Evolutionary conservation across 37 sponge, comb jelly and placozoan genomes (phyloP), one percentile per base, ranked within the genome.

Genomic region (Geodia barretti): DNA sequence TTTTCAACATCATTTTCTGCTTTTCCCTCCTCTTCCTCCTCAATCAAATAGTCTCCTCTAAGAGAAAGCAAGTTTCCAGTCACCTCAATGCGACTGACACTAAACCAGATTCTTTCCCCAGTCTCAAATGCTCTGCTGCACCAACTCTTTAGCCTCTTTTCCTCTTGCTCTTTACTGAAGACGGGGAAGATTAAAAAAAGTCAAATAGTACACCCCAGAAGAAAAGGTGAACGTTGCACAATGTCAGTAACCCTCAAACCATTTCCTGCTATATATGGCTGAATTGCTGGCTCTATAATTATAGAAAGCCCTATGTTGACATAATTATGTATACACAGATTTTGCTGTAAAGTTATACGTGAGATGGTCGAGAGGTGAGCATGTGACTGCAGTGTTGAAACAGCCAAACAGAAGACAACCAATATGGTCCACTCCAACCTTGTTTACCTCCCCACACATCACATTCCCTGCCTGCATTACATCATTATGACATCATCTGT

Each of bases 401-500:
- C 88, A 92, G 80, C 79, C 68, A 37, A 79, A 80, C 35, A 92
- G 75, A 32, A 92, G 42, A 62, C 92, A 92, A 19, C 85, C 88
- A 0, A 92, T 40, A 40, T 84, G 84, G 40, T 69, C 82, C 2
- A n/a, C 74, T 24, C 81, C 81, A 0, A 92, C 37, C 17, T 79
- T 79, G 54, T 87, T 92, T 3, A 92, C 82, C 26, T 47, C 80
- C 2, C 88, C 92, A 41, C 68, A 65, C 20, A 92, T n/a, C 9
- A 86, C 37, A 30, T 70, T 62, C 1, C 83, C 87, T 1, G 86
- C 38, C 20, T n/a, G n/a, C n/a, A 47, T 47, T 47, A 47, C 54
- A 47, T 47, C 7, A 47, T n/a, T 14, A 47, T 47, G 54, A 47
- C 54, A 47, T 47, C n/a, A n/a, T n/a, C n/a, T n/a, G n/a, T n/a